Evolutionary conservation across 2,888 invertebrate species (phyloP), one percentile per base, ranked within the genome.

Genomic region (Erebia ligea): DNA sequence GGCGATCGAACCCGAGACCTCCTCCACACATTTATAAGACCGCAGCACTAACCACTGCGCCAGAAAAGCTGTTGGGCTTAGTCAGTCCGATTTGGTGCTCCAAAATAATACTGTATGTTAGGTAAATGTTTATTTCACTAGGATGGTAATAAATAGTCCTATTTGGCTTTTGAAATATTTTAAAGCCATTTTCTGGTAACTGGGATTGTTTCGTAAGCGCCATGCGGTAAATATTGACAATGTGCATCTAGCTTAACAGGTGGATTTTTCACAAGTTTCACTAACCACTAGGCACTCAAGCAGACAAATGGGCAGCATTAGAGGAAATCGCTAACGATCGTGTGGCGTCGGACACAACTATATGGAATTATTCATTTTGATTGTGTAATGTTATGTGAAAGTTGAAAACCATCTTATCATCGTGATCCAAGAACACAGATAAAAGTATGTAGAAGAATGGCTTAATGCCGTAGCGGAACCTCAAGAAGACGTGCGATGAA

Each of bases 221-320:
- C n/a, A 1, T 52, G 40, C 64, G 34, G 11, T 48, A 2, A 9
- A 11, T 67, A 17, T 19, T 59, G 34, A 56, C 5, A 62, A n/a
- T 69, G 21, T 52, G 63, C 15, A 19, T 57, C 56, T 50, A 40
- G 48, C 62, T 66, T 42, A 54, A 62, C 11, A 6, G 9, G 17
- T 42, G 48, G 13, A 70, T 65, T 45, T 67, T 72, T 69, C 64
- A 59, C 42, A 25, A 72, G 64, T 72, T 73, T 68, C 56, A 70
- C 68, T 68, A 70, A 68, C 72, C 70, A n/a, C 65, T 42, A 50
- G 64, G 66, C 62, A 65, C 15, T 63, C 42, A 59, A 45, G 54
- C 52, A 50, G 61, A 73, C 58, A 69, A 71, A 73, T 65, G 58
- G 54, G 67, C 40, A 6, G 13, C 67, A 71, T 73, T 67, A 73